Evolutionary conservation across 2,797 vertebrate species (phyloP).

Genomic region (Scarus forsteni): DNA sequence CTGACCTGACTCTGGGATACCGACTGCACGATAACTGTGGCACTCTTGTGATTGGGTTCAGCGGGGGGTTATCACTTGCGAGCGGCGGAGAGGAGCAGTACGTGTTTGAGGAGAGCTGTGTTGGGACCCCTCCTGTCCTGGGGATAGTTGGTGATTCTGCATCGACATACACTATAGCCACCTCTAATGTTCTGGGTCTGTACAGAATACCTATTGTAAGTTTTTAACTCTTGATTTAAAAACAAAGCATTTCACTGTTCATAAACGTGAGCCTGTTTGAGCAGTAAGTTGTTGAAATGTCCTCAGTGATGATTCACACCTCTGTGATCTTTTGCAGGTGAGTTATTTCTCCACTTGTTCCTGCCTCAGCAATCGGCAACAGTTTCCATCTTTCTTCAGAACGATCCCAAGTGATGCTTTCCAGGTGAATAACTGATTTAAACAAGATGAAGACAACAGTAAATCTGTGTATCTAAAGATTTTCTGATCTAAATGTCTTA

Average conservation of each 20-base stretch:
- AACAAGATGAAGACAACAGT: not conserved
- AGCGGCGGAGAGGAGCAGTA: slow-evolving; percentile 55
- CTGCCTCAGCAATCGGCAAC: slow-evolving; percentile 49
- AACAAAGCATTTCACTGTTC: too few species aligned
- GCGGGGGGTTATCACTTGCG: slow-evolving; percentile 68
- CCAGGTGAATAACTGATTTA: slow-evolving; percentile 53
- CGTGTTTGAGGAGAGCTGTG: slow-evolving; percentile 40
- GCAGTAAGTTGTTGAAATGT: too few species aligned
- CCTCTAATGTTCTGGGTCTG: slow-evolving; percentile 53
- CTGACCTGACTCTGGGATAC: slow-evolving; percentile 79
- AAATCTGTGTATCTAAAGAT: not conserved
- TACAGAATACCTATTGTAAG: slow-evolving; percentile 63
- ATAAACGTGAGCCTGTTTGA: not conserved
- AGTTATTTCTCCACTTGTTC: slow-evolving; percentile 77
- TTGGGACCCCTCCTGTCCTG: slow-evolving; percentile 52
- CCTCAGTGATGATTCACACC: too few species aligned
- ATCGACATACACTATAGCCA: slow-evolving; percentile 61
- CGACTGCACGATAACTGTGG: slow-evolving; percentile 79
- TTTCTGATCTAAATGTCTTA: not conserved
- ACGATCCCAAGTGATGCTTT: slow-evolving; percentile 79
- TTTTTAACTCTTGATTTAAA: not conserved
- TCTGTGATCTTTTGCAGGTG: slow-evolving; percentile 61
- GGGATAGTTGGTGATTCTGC: slow-evolving; percentile 63
- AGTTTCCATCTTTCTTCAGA: slow-evolving; percentile 63
- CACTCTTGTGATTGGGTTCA: slow-evolving; percentile 71